Evolutionary conservation across 2,113 vertebrate genomes (phyloP), one percentile per base, ranked within the genome.

Genomic region (Eptesicus fuscus): DNA sequence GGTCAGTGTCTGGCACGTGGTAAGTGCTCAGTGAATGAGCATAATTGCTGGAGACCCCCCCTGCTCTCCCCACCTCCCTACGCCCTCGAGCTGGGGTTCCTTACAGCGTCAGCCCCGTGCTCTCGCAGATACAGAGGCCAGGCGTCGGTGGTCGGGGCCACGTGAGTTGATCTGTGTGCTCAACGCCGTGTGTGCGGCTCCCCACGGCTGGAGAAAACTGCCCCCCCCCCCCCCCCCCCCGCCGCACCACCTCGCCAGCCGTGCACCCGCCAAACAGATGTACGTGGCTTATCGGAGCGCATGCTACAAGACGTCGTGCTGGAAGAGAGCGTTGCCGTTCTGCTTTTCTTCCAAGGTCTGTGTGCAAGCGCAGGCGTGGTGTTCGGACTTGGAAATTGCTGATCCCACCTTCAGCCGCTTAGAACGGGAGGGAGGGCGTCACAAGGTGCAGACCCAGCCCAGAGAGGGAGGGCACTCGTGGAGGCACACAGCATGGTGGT

Each of bases 141-240:
- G 1, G 11, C 51, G 40, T 89, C 80, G 11, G 37, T 8, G 51
- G 51, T 90, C 88, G 70, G 12, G 44, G 56, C 53, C 49, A 35
- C 13, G 16, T 3, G 59, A 63, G 28, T 40, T 1, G 0, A 0
- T 87, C 70, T 69, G n/a, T 69, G n/a, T 22, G 47, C 42, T 40
- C 30, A 1, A 0, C 1, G 22, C 44, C 17, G 1, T 0, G 4
- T 12, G 14, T 32, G 25, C 6, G 5, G 20, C 71, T 90, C 28
- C 49, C 17, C 13, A 0, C 16, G 30, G 87, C 74, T 9, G 14
- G 42, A 37, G 35, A 9, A 28, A 61, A 32, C 73, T 7, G 8
- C 25, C 17, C 25, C 22, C 12, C 17, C 9, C 22, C 12, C 17
- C 9, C n/a, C n/a, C 25, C 17, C 25, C 22, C 12, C 17, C 9